Conservation (phyloP, 2,113 vertebrate species). For the Clarias batrachus region DNA sequence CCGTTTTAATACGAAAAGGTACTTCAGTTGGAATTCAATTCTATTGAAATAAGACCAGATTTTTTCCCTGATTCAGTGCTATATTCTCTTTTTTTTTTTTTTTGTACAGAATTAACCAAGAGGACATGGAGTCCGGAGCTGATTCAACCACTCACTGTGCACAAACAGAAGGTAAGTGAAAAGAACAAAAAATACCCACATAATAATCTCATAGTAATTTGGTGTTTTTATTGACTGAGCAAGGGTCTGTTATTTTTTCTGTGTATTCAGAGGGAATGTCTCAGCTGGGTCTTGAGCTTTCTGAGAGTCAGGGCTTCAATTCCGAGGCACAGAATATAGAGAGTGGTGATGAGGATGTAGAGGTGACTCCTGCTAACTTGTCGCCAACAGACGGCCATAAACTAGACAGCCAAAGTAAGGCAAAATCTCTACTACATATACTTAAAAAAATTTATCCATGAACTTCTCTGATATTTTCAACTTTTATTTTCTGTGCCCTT, state of each 20-base stretch:
- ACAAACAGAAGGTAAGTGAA: conserved; percentile 64
- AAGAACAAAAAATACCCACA: neutral
- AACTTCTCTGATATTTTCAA: neutral
- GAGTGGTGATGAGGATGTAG: conserved; percentile 27
- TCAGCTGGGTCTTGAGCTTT: conserved; percentile 85
- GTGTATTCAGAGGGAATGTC: conserved; percentile 71
- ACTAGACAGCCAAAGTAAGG: conserved; percentile 47
- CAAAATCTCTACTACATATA: neutral
- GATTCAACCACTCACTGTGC: conserved; percentile 70
- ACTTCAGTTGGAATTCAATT: conserved; percentile 11
- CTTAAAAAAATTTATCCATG: neutral
- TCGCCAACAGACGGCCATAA: conserved; percentile 42
- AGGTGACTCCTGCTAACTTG: conserved; percentile 27
- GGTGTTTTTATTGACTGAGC: neutral
- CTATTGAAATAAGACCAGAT: neutral
- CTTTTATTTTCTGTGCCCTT: conserved; percentile 6
- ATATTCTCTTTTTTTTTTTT: neutral
- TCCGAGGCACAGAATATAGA: conserved; percentile 55
- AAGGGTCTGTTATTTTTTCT: neutral
- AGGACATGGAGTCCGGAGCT: conserved; percentile 65
- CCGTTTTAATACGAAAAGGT: conserved; percentile 61
- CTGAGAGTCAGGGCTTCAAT: conserved; percentile 85
- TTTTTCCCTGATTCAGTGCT: neutral
- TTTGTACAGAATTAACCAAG: conserved; percentile 53
- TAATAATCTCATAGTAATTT: neutral